Conservation (phyloP, 1,140 invertebrate genomes). For the Cyphomyrmex costatus region DNA sequence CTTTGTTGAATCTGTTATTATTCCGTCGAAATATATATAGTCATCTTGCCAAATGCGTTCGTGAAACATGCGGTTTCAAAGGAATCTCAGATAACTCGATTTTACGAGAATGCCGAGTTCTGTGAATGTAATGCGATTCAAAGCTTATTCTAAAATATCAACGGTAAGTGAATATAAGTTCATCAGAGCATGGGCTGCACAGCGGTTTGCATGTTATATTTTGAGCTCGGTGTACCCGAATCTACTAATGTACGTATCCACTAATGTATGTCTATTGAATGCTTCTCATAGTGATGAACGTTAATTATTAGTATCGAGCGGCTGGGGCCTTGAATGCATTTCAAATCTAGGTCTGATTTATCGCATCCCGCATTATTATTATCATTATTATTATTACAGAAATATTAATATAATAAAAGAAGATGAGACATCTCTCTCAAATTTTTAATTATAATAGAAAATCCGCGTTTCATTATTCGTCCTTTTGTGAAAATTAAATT, state of each 20-base stretch:
- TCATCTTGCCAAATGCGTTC: slow-evolving; percentile 48
- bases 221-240: slow-evolving; percentile 12
- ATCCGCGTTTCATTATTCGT: not conserved
- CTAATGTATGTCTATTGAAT: slow-evolving; percentile 43
- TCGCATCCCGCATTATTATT: slow-evolving; percentile 10
- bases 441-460: slow-evolving; percentile 23
- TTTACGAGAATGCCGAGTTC: slow-evolving; percentile 46
- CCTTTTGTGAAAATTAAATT: slow-evolving; percentile 8
- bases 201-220: slow-evolving; percentile 51
- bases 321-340: not conserved
- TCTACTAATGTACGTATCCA: slow-evolving; percentile 17
- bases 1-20: slow-evolving; percentile 45
- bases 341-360: slow-evolving; percentile 11
- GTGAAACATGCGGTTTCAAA: slow-evolving; percentile 48
- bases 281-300: not conserved
- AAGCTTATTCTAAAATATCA: slow-evolving; percentile 63
- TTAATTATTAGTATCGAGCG: slow-evolving; percentile 50
- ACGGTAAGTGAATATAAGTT: slow-evolving; percentile 55
- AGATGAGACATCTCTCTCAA: not conserved
- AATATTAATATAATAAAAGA: not conserved
- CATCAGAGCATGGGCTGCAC: slow-evolving; percentile 47
- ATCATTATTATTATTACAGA: not conserved
- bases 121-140: slow-evolving; percentile 47
- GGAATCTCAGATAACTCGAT: slow-evolving; percentile 58
- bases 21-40: slow-evolving; percentile 34